Percentiles rank a stretch among this genome's conserved stretches.
Evolutionary conservation across 2,113 vertebrate genomes (phyloP).

Genomic region (Hylia prasina): DNA sequence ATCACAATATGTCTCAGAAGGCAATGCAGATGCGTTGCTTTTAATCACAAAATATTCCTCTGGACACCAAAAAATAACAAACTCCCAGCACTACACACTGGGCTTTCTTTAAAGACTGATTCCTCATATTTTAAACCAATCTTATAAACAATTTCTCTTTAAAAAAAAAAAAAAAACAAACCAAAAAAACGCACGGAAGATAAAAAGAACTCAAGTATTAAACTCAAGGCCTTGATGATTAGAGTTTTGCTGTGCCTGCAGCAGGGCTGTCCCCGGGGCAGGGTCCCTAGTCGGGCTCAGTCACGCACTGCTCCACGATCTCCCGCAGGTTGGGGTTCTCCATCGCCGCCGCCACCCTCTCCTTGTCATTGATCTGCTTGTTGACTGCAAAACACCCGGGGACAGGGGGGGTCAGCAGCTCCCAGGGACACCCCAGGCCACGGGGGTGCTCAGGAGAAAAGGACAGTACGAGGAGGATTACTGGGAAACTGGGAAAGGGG

Average conservation of each 20-base stretch:
- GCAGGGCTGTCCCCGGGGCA: neutral
- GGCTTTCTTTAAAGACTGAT: neutral
- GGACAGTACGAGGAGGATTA: rapidly evolving
- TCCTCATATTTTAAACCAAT: conserved; percentile 36
- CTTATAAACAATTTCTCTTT: conserved; percentile 55
- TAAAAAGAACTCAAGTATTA: conserved; percentile 67
- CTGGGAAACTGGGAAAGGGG: rapidly evolving
- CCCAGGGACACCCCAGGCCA: rapidly evolving
- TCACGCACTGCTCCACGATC: conserved; percentile 95
- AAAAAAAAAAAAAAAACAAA: neutral
- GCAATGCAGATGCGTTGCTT: neutral
- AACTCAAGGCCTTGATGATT: conserved; percentile 25
- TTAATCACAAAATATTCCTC: conserved; percentile 63
- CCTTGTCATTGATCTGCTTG: conserved; percentile 99
- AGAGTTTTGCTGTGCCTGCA: neutral
- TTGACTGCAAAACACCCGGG: conserved; percentile 82
- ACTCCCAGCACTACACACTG: conserved; percentile 11
- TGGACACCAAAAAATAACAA: conserved; percentile 56
- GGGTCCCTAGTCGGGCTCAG: conserved; percentile 81
- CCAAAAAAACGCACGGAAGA: neutral
- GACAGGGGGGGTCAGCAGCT: neutral
- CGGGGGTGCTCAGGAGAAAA: neutral
- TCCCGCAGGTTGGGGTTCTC: conserved; percentile 93
- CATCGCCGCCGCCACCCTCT: conserved; percentile 98
- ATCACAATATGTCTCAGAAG: conserved; percentile 50